Evolutionary conservation across 2,888 invertebrate genomes (phyloP), one percentile per base, ranked within the genome.

Genomic region (Napeogenes inachia): DNA sequence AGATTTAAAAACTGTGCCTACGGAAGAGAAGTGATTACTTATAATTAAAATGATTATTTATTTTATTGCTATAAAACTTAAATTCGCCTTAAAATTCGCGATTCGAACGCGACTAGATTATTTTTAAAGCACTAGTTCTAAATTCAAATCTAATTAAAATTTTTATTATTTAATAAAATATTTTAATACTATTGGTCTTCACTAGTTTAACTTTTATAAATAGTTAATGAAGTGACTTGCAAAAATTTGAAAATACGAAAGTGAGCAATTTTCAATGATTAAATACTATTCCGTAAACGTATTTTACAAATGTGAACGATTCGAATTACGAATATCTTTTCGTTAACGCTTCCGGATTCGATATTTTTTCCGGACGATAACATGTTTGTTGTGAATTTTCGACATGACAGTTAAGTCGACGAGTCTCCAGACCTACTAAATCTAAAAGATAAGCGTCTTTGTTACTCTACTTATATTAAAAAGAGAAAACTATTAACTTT

Each of bases 121-220:
- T 77, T 79, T 75, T 79, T 82, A 85, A 80, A 75, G 76, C 78
- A 72, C 72, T 77, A 80, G 75, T 73, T 73, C 74, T 79, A 79
- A 77, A 74, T 72, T 73, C 62, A 64, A 69, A 62, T 63, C 66
- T 68, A 72, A 62, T 69, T 68, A 70, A 70, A 69, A 71, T 62
- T 66, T 67, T 70, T 68, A 68, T 64, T 68, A 68, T 63, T 81
- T 84, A 82, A 69, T 84, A 82, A 84, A 84, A 84, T 83, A 82
- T 77, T 84, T 85, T 82, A 86, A 81, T 78, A 76, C 83, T 86
- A 86, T 89, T 89, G 89, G 89, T 89, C 89, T 79, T 86, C 85
- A 84, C 87, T 83, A 85, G 79, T 66, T 75, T 74, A 69, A 70
- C 67, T 80, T 78, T 70, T 76, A 74, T 74, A 72, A 73, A 66